phyloP scores from a whole-genome alignment of 2,797 vertebrate genomes.

The Aotus griseimembra region DNA sequence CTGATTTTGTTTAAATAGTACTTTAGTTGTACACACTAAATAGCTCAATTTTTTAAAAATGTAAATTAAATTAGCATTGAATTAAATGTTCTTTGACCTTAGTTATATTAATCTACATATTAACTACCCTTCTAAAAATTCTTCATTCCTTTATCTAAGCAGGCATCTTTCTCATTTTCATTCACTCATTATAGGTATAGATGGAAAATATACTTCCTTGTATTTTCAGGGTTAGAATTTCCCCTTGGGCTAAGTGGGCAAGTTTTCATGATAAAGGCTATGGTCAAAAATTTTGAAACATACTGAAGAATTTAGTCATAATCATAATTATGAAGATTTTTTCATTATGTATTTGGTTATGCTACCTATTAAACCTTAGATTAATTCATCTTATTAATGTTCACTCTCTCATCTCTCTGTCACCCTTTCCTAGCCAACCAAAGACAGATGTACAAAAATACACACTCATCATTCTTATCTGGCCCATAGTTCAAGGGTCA shows the following conservation, averaged over 20 bases:
- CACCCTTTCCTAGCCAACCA: not conserved
- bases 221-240: not conserved
- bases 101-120: not conserved
- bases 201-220: not conserved
- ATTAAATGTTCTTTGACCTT: conserved; percentile 2
- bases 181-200: too few relatives aligned
- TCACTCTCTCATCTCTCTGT: not conserved
- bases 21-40: not conserved
- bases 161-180: not conserved
- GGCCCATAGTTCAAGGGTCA: not conserved
- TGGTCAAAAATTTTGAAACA: not conserved
- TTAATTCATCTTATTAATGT: not conserved
- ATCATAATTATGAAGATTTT: not conserved
- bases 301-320: not conserved
- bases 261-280: not conserved
- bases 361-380: not conserved
- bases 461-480: not conserved
- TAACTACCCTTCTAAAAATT: not conserved
- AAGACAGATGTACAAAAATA: not conserved
- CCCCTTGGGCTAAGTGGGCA: not conserved
- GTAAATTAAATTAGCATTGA: not conserved
- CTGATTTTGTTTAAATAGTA: not conserved
- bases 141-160: not conserved
- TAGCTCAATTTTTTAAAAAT: not conserved
- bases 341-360: not conserved